phyloP scores from a whole-genome alignment of 2,797 vertebrate genomes.

The Salmo trutta region DNA sequence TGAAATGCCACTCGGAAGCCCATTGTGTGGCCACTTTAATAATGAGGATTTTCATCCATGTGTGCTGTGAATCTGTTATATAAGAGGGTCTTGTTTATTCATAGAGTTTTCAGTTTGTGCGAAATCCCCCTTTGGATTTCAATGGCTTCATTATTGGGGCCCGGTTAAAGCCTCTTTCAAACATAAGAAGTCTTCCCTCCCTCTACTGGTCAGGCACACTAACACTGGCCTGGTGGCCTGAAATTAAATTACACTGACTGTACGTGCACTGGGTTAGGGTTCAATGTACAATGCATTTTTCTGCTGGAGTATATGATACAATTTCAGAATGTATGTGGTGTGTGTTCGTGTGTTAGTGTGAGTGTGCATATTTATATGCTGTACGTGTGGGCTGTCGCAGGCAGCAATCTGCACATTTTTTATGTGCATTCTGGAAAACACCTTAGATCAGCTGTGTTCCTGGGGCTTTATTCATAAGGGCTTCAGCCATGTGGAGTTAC shows the following conservation, averaged over 20 bases:
- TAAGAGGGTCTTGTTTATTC: slow-evolving; percentile 75
- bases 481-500: background rate
- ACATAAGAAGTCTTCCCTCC: slow-evolving; percentile 53
- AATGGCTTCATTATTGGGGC: slow-evolving; percentile 70
- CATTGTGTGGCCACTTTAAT: slow-evolving; percentile 62
- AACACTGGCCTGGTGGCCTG: slow-evolving; percentile 38
- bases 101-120: slow-evolving; percentile 58
- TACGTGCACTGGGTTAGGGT: no score
- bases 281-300: slow-evolving; percentile 12
- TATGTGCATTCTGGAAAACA: slow-evolving; percentile 39
- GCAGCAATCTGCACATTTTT: slow-evolving; percentile 16
- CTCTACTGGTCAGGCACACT: slow-evolving; percentile 32
- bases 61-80: slow-evolving; percentile 51
- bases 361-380: background rate
- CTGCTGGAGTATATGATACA: background rate
- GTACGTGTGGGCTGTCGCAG: slow-evolving; percentile 6
- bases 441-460: slow-evolving; percentile 40
- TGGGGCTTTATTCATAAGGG: slow-evolving; percentile 1
- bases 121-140: slow-evolving; percentile 54
- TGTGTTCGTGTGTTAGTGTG: background rate
- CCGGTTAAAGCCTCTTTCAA: slow-evolving; percentile 71
- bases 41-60: slow-evolving; percentile 60
- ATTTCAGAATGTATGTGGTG: background rate
- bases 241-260: slow-evolving; percentile 50
- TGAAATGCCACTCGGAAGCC: slow-evolving; percentile 50